Evolutionary conservation across 2,113 vertebrate species (phyloP).

Genomic region (Anhinga rufa): DNA sequence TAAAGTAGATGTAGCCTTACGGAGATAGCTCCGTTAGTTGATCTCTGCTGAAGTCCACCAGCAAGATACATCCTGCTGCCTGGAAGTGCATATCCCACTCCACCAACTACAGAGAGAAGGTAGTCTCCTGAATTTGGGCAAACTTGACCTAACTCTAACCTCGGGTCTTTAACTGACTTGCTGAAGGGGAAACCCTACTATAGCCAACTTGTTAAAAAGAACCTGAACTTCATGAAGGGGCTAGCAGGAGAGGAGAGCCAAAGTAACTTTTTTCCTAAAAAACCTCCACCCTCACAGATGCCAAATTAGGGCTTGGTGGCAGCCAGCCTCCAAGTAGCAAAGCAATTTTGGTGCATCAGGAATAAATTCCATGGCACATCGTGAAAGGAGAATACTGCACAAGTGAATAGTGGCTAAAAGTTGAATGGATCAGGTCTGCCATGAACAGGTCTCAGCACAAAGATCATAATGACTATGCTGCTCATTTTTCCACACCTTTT

Average conservation of each 20-base stretch:
- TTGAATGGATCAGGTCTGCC: neutral
- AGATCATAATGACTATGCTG: fast-evolving
- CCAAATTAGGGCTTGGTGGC: neutral
- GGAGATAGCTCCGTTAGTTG: neutral
- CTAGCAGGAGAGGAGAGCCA: neutral
- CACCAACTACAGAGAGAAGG: neutral
- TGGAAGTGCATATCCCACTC: neutral
- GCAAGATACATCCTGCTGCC: neutral
- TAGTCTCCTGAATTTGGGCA: neutral
- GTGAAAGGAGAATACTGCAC: neutral
- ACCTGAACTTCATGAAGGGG: neutral
- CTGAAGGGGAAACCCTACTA: neutral
- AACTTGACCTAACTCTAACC: neutral
- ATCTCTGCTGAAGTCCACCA: neutral
- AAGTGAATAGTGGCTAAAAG: neutral
- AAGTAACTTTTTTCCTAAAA: neutral
- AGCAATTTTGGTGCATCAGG: neutral
- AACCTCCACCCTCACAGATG: neutral
- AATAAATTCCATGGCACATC: neutral
- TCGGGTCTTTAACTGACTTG: neutral
- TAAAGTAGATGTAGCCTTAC: neutral
- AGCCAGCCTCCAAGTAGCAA: neutral
- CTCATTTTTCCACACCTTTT: neutral
- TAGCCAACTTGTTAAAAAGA: neutral
- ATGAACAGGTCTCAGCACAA: neutral